These are phyloP conservation scores for Subanguina moxae DNA, from an alignment of 1,140 invertebrate genomes.

Conservation along the genomic window DNA sequence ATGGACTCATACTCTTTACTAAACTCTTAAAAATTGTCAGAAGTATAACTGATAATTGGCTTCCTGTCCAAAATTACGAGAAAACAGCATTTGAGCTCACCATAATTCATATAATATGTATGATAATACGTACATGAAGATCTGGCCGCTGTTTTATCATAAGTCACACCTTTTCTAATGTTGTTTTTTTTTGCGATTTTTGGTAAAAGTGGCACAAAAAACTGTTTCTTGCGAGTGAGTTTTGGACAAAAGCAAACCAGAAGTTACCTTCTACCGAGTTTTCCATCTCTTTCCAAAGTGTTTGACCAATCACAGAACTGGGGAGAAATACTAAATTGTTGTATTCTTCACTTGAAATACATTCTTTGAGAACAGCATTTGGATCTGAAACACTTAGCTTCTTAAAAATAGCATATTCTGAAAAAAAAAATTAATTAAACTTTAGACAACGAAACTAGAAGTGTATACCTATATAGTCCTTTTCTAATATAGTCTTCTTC, in stretches of 20 bases:
- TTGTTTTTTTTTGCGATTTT: too few species aligned
- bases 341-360: slow-evolving; percentile 31
- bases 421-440: slow-evolving; percentile 14
- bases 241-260: slow-evolving; percentile 2
- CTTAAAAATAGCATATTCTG: slow-evolving; percentile 21
- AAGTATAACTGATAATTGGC: too few species aligned
- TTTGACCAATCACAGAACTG: slow-evolving; percentile 22
- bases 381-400: slow-evolving; percentile 33
- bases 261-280: slow-evolving; percentile 23
- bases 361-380: slow-evolving; percentile 31
- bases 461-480: slow-evolving; percentile 35
- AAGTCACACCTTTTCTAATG: too few species aligned
- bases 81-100: too few species aligned
- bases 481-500: slow-evolving; percentile 15
- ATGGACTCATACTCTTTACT: slow-evolving; percentile 26
- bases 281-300: slow-evolving; percentile 25
- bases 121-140: too few species aligned
- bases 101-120: too few species aligned
- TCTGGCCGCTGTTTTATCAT: too few species aligned
- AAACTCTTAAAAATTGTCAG: too few species aligned
- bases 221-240: too few species aligned
- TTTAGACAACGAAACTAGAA: background rate
- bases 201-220: too few species aligned
- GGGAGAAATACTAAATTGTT: slow-evolving; percentile 33
- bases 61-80: too few species aligned